These are phyloP conservation scores for Suricata suricatta DNA, from an alignment of 2,113 vertebrate species.

Conservation along the genomic window DNA sequence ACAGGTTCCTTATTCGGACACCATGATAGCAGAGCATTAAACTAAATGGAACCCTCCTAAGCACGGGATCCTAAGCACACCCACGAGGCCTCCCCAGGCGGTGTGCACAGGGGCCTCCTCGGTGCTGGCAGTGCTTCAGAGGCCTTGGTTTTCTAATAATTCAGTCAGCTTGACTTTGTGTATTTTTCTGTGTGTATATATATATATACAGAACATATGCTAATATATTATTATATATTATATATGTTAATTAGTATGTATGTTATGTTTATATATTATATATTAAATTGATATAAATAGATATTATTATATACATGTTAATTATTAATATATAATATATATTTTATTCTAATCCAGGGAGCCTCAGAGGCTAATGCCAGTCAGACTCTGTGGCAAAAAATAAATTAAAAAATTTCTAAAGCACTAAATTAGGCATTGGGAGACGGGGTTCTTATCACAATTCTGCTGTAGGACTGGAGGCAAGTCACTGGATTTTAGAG, in stretches of 20 bases:
- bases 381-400: not conserved
- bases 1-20: not conserved
- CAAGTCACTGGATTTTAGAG: not conserved
- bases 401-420: not conserved
- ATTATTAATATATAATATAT: too few relatives aligned
- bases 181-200: not conserved
- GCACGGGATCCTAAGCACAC: not conserved
- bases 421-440: not conserved
- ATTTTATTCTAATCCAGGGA: not conserved
- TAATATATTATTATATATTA: too few relatives aligned
- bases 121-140: not conserved
- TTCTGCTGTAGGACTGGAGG: not conserved
- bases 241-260: too few relatives aligned
- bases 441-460: not conserved
- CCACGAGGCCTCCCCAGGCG: not conserved
- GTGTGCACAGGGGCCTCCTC: rapidly evolving
- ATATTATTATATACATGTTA: too few relatives aligned
- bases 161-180: not conserved
- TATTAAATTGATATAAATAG: too few relatives aligned
- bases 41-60: not conserved
- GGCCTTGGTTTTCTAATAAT: not conserved
- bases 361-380: not conserved
- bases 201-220: too few relatives aligned
- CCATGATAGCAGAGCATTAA: too few relatives aligned
- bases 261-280: not conserved